phyloP scores from a whole-genome alignment of 2,888 invertebrate genomes.

The Salticus scenicus region DNA sequence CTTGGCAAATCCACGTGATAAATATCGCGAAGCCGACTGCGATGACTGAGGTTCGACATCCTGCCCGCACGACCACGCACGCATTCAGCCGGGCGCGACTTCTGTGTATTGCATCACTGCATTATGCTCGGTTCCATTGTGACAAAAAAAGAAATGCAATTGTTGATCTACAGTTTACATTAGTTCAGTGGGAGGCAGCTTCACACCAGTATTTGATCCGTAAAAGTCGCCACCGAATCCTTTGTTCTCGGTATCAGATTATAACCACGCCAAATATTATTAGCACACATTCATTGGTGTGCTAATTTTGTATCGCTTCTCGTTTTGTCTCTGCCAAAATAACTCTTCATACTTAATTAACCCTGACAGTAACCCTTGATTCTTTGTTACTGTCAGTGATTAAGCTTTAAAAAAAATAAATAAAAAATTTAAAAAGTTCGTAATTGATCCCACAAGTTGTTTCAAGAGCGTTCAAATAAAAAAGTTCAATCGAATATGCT shows the following conservation, averaged over 20 bases:
- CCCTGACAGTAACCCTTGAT: too few relatives aligned
- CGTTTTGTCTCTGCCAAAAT: too few relatives aligned
- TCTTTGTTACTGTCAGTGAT: too few relatives aligned
- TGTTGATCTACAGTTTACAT: neutral
- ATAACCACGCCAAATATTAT: neutral
- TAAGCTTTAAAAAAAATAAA: too few relatives aligned
- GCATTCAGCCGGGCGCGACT: constrained; percentile 33
- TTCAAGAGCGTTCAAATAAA: too few relatives aligned
- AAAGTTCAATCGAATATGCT: too few relatives aligned
- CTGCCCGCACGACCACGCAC: constrained; percentile 32
- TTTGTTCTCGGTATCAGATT: neutral
- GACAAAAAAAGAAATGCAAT: neutral
- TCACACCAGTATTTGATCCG: neutral
- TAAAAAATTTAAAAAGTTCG: too few relatives aligned
- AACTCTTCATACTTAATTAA: too few relatives aligned
- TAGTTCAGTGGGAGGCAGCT: neutral
- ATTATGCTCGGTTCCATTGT: neutral
- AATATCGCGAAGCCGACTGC: neutral
- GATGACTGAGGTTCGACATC: constrained; percentile 17
- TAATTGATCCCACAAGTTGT: too few relatives aligned
- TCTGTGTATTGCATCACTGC: constrained; percentile 40
- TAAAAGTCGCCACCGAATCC: neutral
- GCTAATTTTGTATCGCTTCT: too few relatives aligned
- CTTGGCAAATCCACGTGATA: neutral
- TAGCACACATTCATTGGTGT: neutral